Base-by-base conservation (phyloP, 2,888 invertebrate genomes). In the Chironomus tentans region DNA sequence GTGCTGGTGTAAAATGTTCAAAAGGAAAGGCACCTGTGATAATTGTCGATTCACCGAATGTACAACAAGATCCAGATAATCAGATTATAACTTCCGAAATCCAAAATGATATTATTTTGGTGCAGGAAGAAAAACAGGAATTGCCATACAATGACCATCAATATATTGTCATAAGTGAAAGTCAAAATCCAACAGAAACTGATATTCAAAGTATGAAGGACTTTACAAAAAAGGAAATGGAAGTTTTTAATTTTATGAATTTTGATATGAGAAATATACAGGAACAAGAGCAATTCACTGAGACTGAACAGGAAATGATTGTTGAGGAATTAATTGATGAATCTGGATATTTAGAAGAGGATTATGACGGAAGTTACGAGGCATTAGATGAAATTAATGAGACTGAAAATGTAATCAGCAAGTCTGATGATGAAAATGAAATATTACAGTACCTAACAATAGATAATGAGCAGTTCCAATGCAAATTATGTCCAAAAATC, bases 401-500 rank as follows among this genome's bases (percentile, higher is more conserved):
- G 56, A 56, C 15, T 56, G 56, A 38, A 7, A 38, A 38, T 38
- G 1, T 10, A 2, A 10, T 7, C 38, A 10, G 10, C 7, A n/a
- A 15, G 15, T 4, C 15, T 56, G 18, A 38, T 10, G 56, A 50
- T 10, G 70, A 56, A 13, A 13, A 13, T 13, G 70, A 70, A 50
- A 46, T 70, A 7, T 21, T 10, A 24, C n/a, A 70, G 6, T 70
- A 50, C 28, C 18, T 70, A 5, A 46, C 48, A 15, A 47, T n/a
- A 12, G 70, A 2, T 18, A 22, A 50, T 50, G 50, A 48, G 2
- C 10, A 21, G 2, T 72, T 38, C 21, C 6, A 82, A 76, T 83
- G 83, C 76, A 80, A 81, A 4, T 79, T 81, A 62, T 83, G 83
- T 72, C 81, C 83, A 0, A 82, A 83, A 77, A 80, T 82, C 24